Percentiles rank a stretch among this genome's conserved stretches.
phyloP scores from a whole-genome alignment of 1,140 invertebrate genomes.

The Camponotus floridanus region DNA sequence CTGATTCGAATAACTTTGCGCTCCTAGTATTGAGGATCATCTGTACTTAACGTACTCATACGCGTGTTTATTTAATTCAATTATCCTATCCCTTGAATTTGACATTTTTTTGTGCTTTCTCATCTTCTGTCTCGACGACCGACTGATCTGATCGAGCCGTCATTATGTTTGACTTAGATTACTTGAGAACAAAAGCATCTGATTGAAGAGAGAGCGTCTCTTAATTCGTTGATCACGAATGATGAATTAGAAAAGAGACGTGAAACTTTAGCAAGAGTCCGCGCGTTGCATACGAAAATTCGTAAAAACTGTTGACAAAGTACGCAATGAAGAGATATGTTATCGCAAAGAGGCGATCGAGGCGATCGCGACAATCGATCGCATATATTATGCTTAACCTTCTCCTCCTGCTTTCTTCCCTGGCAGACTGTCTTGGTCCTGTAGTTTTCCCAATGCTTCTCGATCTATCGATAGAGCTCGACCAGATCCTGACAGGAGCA shows the following conservation, averaged over 20 bases:
- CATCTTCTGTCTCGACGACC: neutral
- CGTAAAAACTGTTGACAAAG: neutral
- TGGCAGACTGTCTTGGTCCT: constrained; percentile 28
- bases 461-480: constrained; percentile 73
- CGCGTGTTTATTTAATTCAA: neutral
- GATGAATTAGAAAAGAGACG: constrained; percentile 20
- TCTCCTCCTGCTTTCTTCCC: too few relatives aligned
- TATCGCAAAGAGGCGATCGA: neutral
- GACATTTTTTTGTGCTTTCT: neutral
- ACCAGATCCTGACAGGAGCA: constrained; percentile 77
- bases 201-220: neutral
- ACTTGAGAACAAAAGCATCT: neutral
- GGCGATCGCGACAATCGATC: neutral
- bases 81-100: neutral
- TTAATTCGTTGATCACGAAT: neutral
- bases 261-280: neutral
- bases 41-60: neutral
- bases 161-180: constrained; percentile 1
- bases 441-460: neutral
- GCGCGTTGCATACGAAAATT: neutral
- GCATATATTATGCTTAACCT: neutral
- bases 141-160: neutral
- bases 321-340: constrained; percentile 1
- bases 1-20: neutral
- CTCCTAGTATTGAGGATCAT: neutral